These are phyloP conservation scores for Notiomystis cincta DNA, from an alignment of 2,113 vertebrate species.

Conservation along the genomic window DNA sequence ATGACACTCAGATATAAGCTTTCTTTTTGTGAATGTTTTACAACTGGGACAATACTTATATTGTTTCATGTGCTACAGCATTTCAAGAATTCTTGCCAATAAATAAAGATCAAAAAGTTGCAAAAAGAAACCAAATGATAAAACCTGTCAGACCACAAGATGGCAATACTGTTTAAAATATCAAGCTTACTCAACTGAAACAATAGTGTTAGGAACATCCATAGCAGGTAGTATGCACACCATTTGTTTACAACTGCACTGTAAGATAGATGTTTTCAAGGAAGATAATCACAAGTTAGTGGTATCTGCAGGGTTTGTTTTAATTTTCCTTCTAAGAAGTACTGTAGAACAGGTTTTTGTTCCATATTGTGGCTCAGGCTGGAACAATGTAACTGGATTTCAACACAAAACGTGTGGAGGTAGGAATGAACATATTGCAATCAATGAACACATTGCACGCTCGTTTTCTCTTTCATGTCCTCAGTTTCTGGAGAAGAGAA, in stretches of 20 bases:
- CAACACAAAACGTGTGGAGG: background rate
- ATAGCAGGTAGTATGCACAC: background rate
- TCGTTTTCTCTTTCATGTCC: slow-evolving; percentile 5
- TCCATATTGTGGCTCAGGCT: background rate
- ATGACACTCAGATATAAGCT: background rate
- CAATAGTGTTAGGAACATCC: background rate
- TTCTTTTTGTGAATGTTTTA: background rate
- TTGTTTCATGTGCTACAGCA: background rate
- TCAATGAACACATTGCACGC: background rate
- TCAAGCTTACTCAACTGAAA: background rate
- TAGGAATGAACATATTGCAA: background rate
- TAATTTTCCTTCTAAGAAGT: background rate
- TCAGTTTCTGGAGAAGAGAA: background rate
- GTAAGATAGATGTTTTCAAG: background rate
- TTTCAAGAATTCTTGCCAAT: background rate
- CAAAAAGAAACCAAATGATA: background rate
- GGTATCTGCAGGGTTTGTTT: background rate
- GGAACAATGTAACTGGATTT: slow-evolving; percentile 12
- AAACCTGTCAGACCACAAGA: slow-evolving; percentile 53
- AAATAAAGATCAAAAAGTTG: background rate
- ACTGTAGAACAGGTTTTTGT: background rate
- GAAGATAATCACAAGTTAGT: background rate
- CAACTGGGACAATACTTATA: background rate
- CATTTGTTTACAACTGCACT: background rate
- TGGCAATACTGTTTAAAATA: slow-evolving; percentile 70